Evolutionary conservation across 2,797 vertebrate genomes (phyloP).

Genomic region (Poeciliopsis presidionis): DNA sequence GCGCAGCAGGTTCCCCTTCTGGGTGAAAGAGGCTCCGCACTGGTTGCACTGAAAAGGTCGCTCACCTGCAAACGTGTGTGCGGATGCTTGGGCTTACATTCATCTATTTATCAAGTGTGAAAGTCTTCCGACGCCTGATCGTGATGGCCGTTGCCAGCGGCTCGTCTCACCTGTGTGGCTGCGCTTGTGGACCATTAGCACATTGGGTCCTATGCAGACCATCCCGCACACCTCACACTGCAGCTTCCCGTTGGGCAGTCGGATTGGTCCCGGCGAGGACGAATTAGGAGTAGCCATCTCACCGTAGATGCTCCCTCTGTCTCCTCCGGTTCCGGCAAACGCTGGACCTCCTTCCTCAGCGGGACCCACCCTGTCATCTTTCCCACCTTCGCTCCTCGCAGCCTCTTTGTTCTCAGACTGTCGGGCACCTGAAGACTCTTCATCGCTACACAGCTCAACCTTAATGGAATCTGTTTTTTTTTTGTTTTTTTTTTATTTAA

Average conservation of each 20-base stretch:
- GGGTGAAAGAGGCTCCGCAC: conserved; percentile 97
- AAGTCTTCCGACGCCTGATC: not conserved
- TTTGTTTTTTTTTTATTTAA: conserved; percentile 78
- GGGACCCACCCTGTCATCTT: conserved; percentile 81
- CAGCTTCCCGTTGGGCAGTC: conserved; percentile 93
- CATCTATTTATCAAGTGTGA: not conserved
- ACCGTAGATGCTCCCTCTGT: conserved; percentile 82
- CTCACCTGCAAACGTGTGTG: conserved; percentile 82
- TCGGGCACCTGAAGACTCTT: conserved; percentile 86
- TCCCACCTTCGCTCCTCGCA: conserved; percentile 84
- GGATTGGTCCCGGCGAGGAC: conserved; percentile 89
- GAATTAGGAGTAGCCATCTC: conserved; percentile 86
- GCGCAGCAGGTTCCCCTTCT: conserved; percentile 95
- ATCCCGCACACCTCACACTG: conserved; percentile 96
- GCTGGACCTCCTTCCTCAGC: conserved; percentile 79
- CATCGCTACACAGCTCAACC: conserved; percentile 95
- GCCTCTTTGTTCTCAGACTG: conserved; percentile 81
- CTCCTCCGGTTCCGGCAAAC: conserved; percentile 77
- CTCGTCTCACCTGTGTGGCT: conserved; percentile 91
- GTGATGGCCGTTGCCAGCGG: not conserved
- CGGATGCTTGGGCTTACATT: conserved; percentile 2
- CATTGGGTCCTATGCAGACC: conserved; percentile 96
- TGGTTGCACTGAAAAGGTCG: conserved; percentile 97
- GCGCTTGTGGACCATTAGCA: conserved; percentile 97
- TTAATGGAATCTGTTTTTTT: conserved; percentile 87